Evolutionary conservation across 2,113 vertebrate genomes (phyloP).

Genomic region (Leucopsar rothschildi): DNA sequence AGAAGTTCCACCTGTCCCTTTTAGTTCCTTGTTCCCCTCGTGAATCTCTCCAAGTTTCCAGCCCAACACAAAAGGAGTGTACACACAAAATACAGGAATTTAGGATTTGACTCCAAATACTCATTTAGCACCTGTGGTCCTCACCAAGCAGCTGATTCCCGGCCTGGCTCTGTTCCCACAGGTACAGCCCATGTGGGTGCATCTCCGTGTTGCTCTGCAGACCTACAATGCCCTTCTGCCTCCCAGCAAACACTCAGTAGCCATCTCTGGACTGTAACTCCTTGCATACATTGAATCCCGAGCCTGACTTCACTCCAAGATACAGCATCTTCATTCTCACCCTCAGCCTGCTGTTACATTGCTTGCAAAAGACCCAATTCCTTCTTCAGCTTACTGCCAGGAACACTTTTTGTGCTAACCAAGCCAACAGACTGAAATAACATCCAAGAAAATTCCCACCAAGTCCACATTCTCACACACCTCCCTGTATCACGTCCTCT

Average conservation of each 20-base stretch:
- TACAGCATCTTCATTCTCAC: background rate
- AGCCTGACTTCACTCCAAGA: background rate
- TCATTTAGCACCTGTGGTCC: background rate
- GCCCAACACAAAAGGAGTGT: background rate
- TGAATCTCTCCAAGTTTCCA: background rate
- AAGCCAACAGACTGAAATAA: background rate
- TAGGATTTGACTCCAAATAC: background rate
- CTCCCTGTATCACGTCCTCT: background rate
- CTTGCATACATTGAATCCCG: background rate
- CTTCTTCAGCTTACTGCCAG: background rate
- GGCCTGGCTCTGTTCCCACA: background rate
- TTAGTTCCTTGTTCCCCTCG: background rate
- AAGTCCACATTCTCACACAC: background rate
- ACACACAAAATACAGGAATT: background rate
- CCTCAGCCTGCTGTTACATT: background rate
- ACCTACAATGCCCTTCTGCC: background rate
- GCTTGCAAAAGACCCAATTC: background rate
- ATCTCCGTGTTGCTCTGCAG: background rate
- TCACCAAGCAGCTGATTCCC: background rate
- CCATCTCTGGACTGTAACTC: background rate
- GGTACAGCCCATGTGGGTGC: accelerated
- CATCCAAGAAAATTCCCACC: background rate
- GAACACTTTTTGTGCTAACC: background rate
- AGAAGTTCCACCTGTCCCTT: background rate
- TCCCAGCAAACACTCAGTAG: background rate